These are phyloP conservation scores for Cartodere bifasciata DNA, from an alignment of 2,888 invertebrate species.

Conservation along the genomic window DNA sequence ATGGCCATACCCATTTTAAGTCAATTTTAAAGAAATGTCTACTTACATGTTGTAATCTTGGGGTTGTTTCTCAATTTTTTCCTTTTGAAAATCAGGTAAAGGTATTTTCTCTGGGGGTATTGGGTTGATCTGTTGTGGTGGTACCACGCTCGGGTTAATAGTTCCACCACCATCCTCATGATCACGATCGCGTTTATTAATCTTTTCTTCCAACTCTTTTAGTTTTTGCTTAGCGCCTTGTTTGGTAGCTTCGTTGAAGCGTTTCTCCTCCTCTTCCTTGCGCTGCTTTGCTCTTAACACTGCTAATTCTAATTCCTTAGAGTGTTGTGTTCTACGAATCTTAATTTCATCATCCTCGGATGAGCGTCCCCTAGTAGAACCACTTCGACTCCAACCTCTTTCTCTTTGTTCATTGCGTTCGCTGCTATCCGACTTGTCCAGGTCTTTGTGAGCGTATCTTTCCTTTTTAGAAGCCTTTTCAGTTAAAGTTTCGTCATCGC, in stretches of 20 bases:
- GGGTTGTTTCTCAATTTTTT: slow-evolving; percentile 31
- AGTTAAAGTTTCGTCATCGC: slow-evolving; percentile 65
- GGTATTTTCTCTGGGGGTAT: slow-evolving; percentile 34
- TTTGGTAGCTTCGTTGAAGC: slow-evolving; percentile 49
- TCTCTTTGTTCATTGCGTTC: too few relatives aligned
- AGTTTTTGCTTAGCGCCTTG: slow-evolving; percentile 51
- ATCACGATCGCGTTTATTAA: slow-evolving; percentile 42
- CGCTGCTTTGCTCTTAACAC: slow-evolving; percentile 74
- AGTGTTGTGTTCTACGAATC: slow-evolving; percentile 56
- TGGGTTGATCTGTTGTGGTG: slow-evolving; percentile 34
- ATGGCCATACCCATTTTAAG: too few relatives aligned
- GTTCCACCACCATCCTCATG: slow-evolving; percentile 35
- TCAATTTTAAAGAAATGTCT: too few relatives aligned
- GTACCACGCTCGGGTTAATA: slow-evolving; percentile 32
- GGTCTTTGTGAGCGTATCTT: neutral
- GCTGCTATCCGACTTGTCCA: slow-evolving; percentile 13
- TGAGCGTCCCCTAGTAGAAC: slow-evolving; percentile 34
- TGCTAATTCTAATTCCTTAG: slow-evolving; percentile 61
- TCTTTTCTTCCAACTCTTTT: slow-evolving; percentile 54
- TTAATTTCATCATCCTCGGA: slow-evolving; percentile 40
- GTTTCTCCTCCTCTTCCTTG: slow-evolving; percentile 80
- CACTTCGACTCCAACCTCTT: too few relatives aligned
- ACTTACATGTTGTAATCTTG: too few relatives aligned
- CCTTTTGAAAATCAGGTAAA: slow-evolving; percentile 42
- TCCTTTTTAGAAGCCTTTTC: slow-evolving; percentile 15